Conservation (phyloP, 2,113 vertebrate species). For the Menidia beryllina region DNA sequence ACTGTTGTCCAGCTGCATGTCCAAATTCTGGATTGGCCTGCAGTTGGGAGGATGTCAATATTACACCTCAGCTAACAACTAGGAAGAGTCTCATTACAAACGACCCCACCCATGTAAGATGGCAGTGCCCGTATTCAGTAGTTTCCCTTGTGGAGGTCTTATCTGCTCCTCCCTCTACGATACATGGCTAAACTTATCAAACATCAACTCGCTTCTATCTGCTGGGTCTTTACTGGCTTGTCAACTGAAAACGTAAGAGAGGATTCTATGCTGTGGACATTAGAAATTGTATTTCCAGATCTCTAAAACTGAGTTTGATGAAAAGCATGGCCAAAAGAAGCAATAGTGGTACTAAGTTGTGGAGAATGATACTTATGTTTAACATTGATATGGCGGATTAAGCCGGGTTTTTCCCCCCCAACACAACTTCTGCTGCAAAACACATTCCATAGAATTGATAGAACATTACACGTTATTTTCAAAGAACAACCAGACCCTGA, state of each 20-base stretch:
- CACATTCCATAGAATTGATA: neutral
- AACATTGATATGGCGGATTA: neutral
- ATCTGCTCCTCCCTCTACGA: no score
- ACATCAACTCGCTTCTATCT: no score
- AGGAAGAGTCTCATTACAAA: neutral
- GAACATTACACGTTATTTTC: neutral
- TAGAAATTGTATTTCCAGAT: no score
- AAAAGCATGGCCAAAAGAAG: neutral
- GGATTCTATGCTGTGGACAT: no score
- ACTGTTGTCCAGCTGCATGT: neutral
- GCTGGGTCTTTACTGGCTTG: no score
- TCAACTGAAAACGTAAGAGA: no score
- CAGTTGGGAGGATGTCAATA: neutral
- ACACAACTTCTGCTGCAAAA: neutral
- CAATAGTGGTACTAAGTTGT: neutral
- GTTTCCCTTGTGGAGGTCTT: neutral
- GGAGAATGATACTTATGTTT: neutral
- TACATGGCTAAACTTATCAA: no score
- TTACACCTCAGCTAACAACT: no score
- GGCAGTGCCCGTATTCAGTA: neutral
- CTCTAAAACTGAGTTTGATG: neutral
- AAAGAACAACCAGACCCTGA: conserved; percentile 29
- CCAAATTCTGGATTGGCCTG: neutral
- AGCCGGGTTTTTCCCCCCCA: neutral
- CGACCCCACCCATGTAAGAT: neutral